Conservation (phyloP, 1,140 invertebrate genomes). For the Drosophila subpulchrella region DNA sequence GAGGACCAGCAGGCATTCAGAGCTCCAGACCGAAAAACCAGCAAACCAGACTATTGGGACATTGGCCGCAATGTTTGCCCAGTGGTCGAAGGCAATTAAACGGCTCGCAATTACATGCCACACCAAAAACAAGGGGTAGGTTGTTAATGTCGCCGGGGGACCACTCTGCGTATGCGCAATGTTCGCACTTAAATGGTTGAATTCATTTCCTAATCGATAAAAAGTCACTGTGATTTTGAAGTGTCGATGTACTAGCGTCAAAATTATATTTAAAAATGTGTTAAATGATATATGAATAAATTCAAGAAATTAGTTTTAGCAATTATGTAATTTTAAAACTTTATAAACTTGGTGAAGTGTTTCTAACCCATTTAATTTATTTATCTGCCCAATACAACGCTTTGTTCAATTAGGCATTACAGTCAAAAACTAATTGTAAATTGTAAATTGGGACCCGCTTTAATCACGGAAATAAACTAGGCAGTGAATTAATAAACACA, state of each 20-base stretch:
- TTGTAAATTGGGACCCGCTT: neutral
- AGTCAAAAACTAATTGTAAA: neutral
- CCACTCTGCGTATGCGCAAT: slow-evolving; percentile 55
- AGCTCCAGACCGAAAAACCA: neutral
- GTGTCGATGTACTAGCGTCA: neutral
- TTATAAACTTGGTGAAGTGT: too few relatives aligned
- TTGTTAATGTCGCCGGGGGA: slow-evolving; percentile 12
- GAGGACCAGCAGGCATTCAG: neutral
- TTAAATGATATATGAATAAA: neutral
- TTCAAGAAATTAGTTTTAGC: too few relatives aligned
- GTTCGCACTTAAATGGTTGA: slow-evolving; percentile 6
- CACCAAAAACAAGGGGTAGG: neutral
- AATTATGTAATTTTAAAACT: too few relatives aligned
- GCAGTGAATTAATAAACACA: slow-evolving; percentile 4
- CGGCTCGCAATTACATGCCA: slow-evolving; percentile 57
- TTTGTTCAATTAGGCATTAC: neutral
- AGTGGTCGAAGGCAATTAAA: slow-evolving; percentile 58
- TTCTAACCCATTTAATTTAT: neutral
- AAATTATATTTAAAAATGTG: neutral
- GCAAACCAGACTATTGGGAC: slow-evolving; percentile 18
- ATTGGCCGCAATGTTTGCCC: slow-evolving; percentile 38
- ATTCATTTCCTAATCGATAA: slow-evolving; percentile 22
- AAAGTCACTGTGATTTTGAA: neutral
- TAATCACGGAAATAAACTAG: slow-evolving; percentile 6
- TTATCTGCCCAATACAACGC: neutral